Evolutionary conservation across 2,797 vertebrate genomes (phyloP).

Genomic region (Poecilia velifera): DNA sequence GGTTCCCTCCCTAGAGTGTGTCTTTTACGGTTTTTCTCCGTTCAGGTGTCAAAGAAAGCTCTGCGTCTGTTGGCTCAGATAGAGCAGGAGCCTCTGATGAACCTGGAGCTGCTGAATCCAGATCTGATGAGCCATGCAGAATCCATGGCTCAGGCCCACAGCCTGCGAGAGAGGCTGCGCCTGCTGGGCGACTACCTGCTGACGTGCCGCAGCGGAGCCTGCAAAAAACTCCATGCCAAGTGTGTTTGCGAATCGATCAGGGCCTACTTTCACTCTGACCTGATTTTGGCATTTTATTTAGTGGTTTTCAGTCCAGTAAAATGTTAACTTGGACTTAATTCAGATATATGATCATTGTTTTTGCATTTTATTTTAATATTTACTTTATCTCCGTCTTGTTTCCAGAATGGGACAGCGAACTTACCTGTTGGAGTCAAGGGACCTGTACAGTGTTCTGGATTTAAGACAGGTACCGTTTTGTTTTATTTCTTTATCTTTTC

Average conservation of each 20-base stretch:
- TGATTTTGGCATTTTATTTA: background rate
- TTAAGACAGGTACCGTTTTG: slow-evolving; percentile 82
- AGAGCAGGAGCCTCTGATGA: slow-evolving; percentile 87
- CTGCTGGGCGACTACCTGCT: slow-evolving; percentile 92
- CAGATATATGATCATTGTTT: background rate
- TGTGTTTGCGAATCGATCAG: slow-evolving; percentile 29
- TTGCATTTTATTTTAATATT: background rate
- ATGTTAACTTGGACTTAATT: background rate
- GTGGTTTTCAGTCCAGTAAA: background rate
- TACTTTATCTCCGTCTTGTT: background rate
- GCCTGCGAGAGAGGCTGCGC: slow-evolving; percentile 85
- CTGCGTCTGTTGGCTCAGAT: slow-evolving; percentile 86
- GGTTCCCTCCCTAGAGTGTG: no score
- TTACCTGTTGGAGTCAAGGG: slow-evolving; percentile 90
- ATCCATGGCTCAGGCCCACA: slow-evolving; percentile 81
- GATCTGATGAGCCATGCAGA: slow-evolving; percentile 86
- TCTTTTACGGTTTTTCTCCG: background rate
- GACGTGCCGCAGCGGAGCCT: slow-evolving; percentile 89
- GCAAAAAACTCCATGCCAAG: slow-evolving; percentile 82
- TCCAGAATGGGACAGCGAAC: slow-evolving; percentile 87
- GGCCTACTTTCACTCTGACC: background rate
- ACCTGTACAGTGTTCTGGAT: slow-evolving; percentile 91
- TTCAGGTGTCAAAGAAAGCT: slow-evolving; percentile 88
- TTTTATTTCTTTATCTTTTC: background rate
- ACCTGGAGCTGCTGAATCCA: slow-evolving; percentile 88